Base-by-base conservation (phyloP, 1,140 invertebrate genomes). In the Drosophila nigromelanica region DNA sequence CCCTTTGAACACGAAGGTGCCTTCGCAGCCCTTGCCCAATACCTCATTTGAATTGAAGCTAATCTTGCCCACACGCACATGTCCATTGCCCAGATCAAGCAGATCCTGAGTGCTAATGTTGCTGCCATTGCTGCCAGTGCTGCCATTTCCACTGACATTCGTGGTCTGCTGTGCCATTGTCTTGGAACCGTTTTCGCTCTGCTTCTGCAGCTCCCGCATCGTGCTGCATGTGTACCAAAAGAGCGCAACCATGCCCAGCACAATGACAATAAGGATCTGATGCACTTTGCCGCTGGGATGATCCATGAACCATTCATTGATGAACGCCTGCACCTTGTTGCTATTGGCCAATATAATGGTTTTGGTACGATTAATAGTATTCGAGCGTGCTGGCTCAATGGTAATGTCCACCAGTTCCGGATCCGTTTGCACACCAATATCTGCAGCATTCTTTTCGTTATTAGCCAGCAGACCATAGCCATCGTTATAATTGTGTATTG, bases 11-110 rank as follows among this genome's bases (percentile, higher is more conserved):
- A 99, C 99, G 93, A 99, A 98, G 18, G 99, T 99, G 64, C 99
- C 99, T 92, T 99, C 98, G 92, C 98, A 99, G 0, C 99, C 99
- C 93, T 98, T 98, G 3, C 99, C 99, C 12, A 99, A 92, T n/a
- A 99, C 94, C 80, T 97, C 93, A 61, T 95, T 94, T 0, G 97
- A 95, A 91, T 98, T 94, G 89, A 98, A 99, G 12, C 94, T 95
- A 50, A 99, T 98, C 92, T 98, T 98, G 1, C 98, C 98, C 58
- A 99, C 95, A 74, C 94, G 93, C 6, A 97, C 94, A 59, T 95
- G 93, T 0, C 97, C 97, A 68, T 96, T 94, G 1, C 95, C 95
- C 4, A 96, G 91, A 70, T 96, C 95, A 7, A 92, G 83, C 48
- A 92, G 56, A 61, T 91, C 81, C 71, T 86, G 72, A 56, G 89